Conservation (phyloP, 2,797 vertebrate species). For the Glyptemys insculpta region DNA sequence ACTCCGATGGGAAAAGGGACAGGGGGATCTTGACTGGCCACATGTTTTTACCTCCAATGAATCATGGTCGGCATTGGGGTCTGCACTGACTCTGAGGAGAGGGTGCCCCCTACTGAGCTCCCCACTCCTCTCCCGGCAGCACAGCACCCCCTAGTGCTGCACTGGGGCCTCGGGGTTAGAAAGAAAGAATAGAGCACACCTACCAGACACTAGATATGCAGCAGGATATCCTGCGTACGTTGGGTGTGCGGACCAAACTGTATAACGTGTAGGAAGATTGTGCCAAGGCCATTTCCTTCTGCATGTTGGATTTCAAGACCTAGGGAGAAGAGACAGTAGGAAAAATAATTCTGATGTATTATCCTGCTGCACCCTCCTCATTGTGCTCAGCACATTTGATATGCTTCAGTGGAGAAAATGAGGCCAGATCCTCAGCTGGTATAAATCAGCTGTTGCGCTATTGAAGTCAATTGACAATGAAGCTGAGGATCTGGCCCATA, state of each 20-base stretch:
- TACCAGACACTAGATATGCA: slow-evolving; percentile 86
- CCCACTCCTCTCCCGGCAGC: background rate
- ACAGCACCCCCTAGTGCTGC: background rate
- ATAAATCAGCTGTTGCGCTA: background rate
- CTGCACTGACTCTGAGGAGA: background rate
- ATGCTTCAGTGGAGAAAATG: background rate
- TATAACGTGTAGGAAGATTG: slow-evolving; percentile 73
- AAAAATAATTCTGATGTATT: background rate
- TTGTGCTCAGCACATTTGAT: background rate
- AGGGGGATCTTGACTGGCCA: background rate
- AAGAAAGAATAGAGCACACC: background rate
- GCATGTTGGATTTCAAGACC: slow-evolving; percentile 86
- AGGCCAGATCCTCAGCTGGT: background rate
- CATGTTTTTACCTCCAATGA: background rate
- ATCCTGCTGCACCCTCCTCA: background rate
- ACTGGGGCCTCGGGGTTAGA: background rate
- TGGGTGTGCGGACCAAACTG: slow-evolving; percentile 84
- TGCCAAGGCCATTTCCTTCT: slow-evolving; percentile 82
- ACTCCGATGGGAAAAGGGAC: background rate
- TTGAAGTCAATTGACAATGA: background rate
- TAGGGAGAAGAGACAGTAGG: background rate
- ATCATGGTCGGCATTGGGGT: background rate
- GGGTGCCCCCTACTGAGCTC: background rate
- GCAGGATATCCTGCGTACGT: slow-evolving; percentile 83
- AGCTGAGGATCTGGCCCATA: background rate